Evolutionary conservation across 2,888 invertebrate genomes (phyloP), one percentile per base, ranked within the genome.

Genomic region (Timema podura): DNA sequence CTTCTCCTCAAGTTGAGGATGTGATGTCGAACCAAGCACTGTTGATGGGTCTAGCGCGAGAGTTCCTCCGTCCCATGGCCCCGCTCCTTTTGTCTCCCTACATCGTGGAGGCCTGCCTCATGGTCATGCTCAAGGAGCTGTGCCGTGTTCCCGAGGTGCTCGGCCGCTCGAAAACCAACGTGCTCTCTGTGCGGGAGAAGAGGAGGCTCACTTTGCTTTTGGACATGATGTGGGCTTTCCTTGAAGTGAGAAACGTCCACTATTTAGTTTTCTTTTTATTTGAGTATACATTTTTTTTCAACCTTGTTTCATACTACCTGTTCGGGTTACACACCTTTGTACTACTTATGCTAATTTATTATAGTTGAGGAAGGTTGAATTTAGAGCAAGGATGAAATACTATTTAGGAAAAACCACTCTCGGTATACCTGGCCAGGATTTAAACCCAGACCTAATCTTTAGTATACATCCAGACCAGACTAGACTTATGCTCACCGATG

Each of bases 21-120:
- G 73, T 75, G 5, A 79, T 80, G 75, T 79, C 75, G 48, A 67
- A 69, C 15, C 75, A 78, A 49, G 76, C 79, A 48, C 79, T 79
- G 65, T 71, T 81, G 51, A 76, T 78, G 75, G 80, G 80, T 68
- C 74, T 82, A 11, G 75, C 79, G 13, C 76, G 78, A 67, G 76
- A 75, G 0, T 76, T 91, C 5, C 82, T 89, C 10, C 85, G 87
- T 61, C 85, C 88, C 72, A 77, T 92, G 47, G 87, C 88, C 0
- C 83, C 85, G 5, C 80, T 87, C 3, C 80, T 92, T 48, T 85
- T 86, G 0, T 82, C 87, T 59, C 85, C 90, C 0, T 92, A 91
- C 77, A 85, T 93, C 15, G 87, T 89, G 44, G 90, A 92, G 68
- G 85, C 86, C 10, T 86, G 89, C 72, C 82, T 93, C 69, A 81